These are phyloP conservation scores for Geococcyx californianus DNA, from an alignment of 2,113 vertebrate genomes.

Conservation along the genomic window DNA sequence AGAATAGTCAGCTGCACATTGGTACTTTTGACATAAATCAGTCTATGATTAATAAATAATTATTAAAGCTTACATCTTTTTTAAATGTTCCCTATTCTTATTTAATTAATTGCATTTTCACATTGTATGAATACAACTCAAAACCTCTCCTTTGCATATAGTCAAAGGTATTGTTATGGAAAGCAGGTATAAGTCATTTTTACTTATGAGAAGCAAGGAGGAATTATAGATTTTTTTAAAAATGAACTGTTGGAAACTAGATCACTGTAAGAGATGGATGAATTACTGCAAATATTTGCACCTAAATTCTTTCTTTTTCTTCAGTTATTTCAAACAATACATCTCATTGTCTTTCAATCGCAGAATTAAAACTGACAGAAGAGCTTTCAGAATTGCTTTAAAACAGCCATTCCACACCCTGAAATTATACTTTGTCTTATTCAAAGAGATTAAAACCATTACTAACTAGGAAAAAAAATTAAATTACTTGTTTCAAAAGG, in stretches of 20 bases:
- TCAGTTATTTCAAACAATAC: background rate
- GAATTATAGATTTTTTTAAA: background rate
- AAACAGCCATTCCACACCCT: background rate
- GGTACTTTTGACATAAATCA: background rate
- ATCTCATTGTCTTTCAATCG: background rate
- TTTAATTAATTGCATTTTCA: background rate
- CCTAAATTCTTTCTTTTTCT: background rate
- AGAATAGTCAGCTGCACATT: background rate
- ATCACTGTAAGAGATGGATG: background rate
- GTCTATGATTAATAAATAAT: background rate
- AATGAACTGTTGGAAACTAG: background rate
- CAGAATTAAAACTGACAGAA: background rate
- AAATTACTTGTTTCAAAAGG: background rate
- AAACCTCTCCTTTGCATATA: background rate
- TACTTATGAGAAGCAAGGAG: background rate
- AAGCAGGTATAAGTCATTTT: background rate
- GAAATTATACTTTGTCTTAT: background rate
- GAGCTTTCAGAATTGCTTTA: background rate
- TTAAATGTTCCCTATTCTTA: background rate
- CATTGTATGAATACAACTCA: background rate
- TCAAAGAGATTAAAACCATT: background rate
- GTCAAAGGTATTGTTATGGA: background rate
- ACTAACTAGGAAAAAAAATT: background rate
- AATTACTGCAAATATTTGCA: slow-evolving; percentile 22
- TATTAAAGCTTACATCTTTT: background rate